These are phyloP conservation scores for Ephydatia muelleri DNA, from an alignment of 37 sponge, comb jelly and placozoan species.

Conservation along the genomic window DNA sequence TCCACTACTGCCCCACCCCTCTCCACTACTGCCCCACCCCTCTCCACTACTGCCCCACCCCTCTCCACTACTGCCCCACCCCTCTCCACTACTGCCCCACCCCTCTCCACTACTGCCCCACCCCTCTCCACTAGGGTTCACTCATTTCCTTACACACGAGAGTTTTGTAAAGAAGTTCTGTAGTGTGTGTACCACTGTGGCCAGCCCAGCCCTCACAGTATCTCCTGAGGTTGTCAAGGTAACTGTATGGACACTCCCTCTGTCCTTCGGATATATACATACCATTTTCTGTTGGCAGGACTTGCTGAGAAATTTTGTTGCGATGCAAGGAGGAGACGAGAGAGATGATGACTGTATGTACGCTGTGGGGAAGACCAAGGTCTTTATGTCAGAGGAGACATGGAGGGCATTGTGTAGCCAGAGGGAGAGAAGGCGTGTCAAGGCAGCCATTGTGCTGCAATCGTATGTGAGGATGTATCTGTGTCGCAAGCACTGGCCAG, in stretches of 20 bases:
- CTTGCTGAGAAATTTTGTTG: slow-evolving; percentile 20
- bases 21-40: too few relatives aligned
- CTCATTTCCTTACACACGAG: slow-evolving; percentile 29
- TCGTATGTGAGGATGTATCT: slow-evolving; percentile 50
- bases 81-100: neutral
- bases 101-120: neutral
- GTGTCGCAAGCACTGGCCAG: slow-evolving; percentile 62
- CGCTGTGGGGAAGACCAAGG: slow-evolving; percentile 54
- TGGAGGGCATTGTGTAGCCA: slow-evolving; percentile 27
- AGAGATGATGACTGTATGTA: slow-evolving; percentile 46
- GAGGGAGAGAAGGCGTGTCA: slow-evolving; percentile 5
- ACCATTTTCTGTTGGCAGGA: neutral
- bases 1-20: neutral
- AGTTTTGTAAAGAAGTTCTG: slow-evolving; percentile 36
- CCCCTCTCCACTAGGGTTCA: slow-evolving; percentile 26
- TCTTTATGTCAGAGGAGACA: slow-evolving; percentile 67
- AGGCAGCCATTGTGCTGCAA: slow-evolving; percentile 62
- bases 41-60: neutral
- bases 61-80: neutral
- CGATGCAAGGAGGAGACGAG: slow-evolving; percentile 13
- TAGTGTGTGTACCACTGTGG: slow-evolving; percentile 6
- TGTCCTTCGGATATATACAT: neutral
- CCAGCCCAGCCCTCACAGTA: neutral
- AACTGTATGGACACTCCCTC: neutral
- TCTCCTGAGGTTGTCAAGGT: slow-evolving; percentile 27